Conservation (phyloP, 2,113 vertebrate genomes). For the Danionella cerebrum region DNA sequence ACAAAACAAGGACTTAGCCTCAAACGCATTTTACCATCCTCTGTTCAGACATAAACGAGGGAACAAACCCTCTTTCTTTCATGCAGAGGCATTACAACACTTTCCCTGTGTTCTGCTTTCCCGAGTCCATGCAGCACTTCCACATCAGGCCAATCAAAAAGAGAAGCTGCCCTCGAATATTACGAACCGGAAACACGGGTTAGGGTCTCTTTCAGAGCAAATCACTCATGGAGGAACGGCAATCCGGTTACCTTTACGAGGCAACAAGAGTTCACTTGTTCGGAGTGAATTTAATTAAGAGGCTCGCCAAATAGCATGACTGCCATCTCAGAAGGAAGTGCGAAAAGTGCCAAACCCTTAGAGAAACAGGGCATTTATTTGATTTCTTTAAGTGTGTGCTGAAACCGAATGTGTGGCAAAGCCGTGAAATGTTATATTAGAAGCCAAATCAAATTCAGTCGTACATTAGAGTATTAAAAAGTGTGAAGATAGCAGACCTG, state of each 20-base stretch:
- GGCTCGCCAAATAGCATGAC: constrained; percentile 44
- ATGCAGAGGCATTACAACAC: background rate
- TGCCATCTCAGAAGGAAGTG: constrained; percentile 32
- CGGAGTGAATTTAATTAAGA: constrained; percentile 40
- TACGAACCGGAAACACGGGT: background rate
- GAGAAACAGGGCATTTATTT: constrained; percentile 46
- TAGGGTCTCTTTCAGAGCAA: constrained; percentile 3
- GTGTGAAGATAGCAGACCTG: no score
- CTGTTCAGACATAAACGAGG: background rate
- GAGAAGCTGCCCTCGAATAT: background rate
- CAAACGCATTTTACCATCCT: constrained; percentile 30
- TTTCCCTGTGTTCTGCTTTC: constrained; percentile 16
- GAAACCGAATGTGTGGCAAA: constrained; percentile 22
- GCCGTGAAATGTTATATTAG: no score
- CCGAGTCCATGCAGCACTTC: background rate
- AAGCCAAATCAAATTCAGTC: no score
- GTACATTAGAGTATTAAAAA: no score
- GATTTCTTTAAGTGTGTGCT: constrained; percentile 50
- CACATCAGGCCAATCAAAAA: constrained; percentile 1
- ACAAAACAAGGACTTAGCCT: constrained; percentile 36
- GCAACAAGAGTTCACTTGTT: constrained; percentile 67
- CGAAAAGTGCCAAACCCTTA: constrained; percentile 39
- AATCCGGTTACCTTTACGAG: constrained; percentile 38
- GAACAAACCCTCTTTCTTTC: background rate
- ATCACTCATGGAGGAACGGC: background rate